Base-by-base conservation (phyloP, 1,140 invertebrate genomes). In the Leptinotarsa lineolata region DNA sequence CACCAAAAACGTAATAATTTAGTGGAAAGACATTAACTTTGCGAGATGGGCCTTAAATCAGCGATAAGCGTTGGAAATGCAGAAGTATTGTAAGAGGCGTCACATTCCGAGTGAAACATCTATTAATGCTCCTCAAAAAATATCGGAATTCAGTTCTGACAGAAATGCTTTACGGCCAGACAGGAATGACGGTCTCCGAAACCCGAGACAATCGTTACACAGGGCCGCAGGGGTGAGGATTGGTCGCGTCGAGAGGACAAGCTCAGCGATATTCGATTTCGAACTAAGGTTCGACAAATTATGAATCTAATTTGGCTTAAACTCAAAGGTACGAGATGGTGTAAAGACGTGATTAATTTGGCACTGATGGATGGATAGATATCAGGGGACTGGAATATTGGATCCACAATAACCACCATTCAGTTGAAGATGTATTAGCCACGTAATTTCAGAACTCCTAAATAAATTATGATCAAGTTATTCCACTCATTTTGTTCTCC, bases 1-100 rank as follows among this genome's bases (percentile, higher is more conserved):
- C 63, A 65, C 63, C 63, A 65, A 24, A 65, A 30, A 65, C 24
- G 30, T 39, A 65, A 65, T 65, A 65, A 65, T 65, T 65, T 65
- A 39, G 63, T 24, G 18, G 24, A 22, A 65, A 39, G 21, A 65
- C 63, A 39, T 65, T 65, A 65, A 20, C 8, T 4, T 65, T 21
- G 63, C 18, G 21, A 65, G 63, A 65, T 65, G 63, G 63, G 30
- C 63, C 22, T 65, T 65, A 65, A 65, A 65, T 65, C 63, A 65
- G 15, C 15, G 63, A 65, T 65, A 65, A 65, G 16, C 21, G 61
- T 22, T 65, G 6, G 63, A 22, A 39, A 65, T 65, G 30, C 30
- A 21, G 63, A 24, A 39, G 16, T 65, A 65, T 24, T 65, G 63
- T 65, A 65, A 39, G 13, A 65, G 63, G 63, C 63, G 63, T 65